Percentiles rank a stretch among this genome's conserved stretches.
Conservation (phyloP, 2,888 invertebrate genomes). For the Mesoligia furuncula region DNA sequence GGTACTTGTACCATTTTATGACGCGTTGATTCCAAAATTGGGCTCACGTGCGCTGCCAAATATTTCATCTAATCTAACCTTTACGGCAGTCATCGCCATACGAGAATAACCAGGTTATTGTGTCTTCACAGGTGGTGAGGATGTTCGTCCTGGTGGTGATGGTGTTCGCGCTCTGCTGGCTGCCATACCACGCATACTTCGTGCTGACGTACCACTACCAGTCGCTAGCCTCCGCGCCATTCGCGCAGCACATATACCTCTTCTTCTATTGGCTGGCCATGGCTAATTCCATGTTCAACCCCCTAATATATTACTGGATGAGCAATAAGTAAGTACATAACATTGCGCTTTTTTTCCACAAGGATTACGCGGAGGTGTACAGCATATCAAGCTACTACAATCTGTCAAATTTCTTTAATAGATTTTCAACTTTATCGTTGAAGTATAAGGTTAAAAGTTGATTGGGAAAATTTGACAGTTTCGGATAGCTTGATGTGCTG, state of each 20-base stretch:
- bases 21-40: background rate
- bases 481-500: too few relatives aligned
- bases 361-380: background rate
- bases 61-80: background rate
- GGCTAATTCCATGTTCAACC: constrained; percentile 98
- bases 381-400: too few relatives aligned
- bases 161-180: constrained; percentile 96
- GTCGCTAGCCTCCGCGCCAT: constrained; percentile 92
- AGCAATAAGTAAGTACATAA: constrained; percentile 93
- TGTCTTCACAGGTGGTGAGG: constrained; percentile 93
- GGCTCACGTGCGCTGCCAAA: background rate
- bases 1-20: background rate
- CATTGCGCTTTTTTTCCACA: background rate
- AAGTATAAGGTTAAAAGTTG: too few relatives aligned
- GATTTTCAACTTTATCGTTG: too few relatives aligned
- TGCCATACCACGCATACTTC: constrained; percentile 96
- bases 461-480: too few relatives aligned
- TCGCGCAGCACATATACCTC: constrained; percentile 95
- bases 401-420: too few relatives aligned
- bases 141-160: constrained; percentile 96
- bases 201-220: constrained; percentile 92
- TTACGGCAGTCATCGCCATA: background rate
- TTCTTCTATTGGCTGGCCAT: constrained; percentile 97
- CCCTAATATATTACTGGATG: constrained; percentile 98
- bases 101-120: constrained; percentile 16